These are phyloP conservation scores for Sipha maydis DNA, from an alignment of 2,888 invertebrate genomes.

Conservation along the genomic window DNA sequence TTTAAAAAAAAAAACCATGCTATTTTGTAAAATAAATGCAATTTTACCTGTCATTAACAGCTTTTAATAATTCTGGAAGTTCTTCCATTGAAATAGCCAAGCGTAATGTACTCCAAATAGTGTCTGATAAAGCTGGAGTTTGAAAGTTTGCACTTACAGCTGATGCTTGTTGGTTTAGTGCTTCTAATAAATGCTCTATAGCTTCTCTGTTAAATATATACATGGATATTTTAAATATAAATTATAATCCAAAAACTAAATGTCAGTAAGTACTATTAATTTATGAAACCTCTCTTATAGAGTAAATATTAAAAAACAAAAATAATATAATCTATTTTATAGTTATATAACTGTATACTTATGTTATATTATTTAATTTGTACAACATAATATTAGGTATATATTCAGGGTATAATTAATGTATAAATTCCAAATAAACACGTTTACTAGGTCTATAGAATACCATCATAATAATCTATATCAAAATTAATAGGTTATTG, in stretches of 20 bases:
- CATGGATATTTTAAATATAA: neutral
- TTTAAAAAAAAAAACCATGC: neutral
- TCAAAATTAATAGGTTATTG: too few relatives aligned
- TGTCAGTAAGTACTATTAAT: neutral
- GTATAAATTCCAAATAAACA: too few relatives aligned
- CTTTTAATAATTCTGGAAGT: slow-evolving; percentile 71
- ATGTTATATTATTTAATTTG: too few relatives aligned
- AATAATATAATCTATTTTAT: too few relatives aligned
- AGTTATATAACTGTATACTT: too few relatives aligned
- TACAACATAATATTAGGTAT: too few relatives aligned
- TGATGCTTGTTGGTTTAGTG: slow-evolving; percentile 89
- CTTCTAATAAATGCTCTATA: slow-evolving; percentile 92
- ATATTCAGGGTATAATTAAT: too few relatives aligned
- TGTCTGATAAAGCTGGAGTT: slow-evolving; percentile 78
- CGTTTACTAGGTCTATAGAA: too few relatives aligned
- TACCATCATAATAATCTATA: too few relatives aligned
- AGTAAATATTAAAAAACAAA: neutral
- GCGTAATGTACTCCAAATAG: slow-evolving; percentile 92
- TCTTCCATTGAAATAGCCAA: slow-evolving; percentile 82
- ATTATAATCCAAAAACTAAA: neutral
- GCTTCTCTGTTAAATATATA: slow-evolving; percentile 79
- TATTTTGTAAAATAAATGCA: too few relatives aligned
- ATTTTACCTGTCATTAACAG: slow-evolving; percentile 70
- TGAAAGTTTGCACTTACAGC: slow-evolving; percentile 72
- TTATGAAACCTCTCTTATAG: neutral